phyloP scores from a whole-genome alignment of 1,140 invertebrate genomes.

The Rhizoglyphus robini region DNA sequence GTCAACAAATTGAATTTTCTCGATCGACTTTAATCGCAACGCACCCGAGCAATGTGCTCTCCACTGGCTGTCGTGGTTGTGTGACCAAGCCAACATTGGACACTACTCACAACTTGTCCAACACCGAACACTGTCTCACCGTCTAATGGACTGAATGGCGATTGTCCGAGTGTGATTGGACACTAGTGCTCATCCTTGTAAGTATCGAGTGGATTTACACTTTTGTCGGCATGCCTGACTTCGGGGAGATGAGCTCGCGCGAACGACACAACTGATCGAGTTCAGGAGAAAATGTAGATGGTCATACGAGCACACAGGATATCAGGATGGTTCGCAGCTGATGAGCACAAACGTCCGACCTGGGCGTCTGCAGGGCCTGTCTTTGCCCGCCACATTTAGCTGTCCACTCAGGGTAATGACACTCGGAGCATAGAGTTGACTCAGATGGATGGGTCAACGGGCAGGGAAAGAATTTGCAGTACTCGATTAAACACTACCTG shows the following conservation, averaged over 20 bases:
- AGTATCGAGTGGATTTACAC: too few species aligned
- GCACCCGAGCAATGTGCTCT: neutral
- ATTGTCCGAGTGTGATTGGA: neutral
- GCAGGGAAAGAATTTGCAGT: neutral
- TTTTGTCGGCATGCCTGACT: neutral
- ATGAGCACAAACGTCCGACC: neutral
- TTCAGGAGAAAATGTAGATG: too few species aligned
- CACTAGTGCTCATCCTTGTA: too few species aligned
- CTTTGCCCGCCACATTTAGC: neutral
- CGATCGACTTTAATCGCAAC: neutral
- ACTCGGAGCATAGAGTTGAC: neutral
- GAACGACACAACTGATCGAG: too few species aligned
- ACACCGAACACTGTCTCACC: neutral
- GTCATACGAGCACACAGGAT: too few species aligned
- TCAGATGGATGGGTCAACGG: too few species aligned
- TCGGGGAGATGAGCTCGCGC: neutral
- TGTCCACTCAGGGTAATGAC: neutral
- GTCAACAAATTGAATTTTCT: neutral
- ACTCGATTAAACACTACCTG: neutral
- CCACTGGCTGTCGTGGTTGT: too few species aligned
- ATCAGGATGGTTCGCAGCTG: neutral
- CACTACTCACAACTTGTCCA: too few species aligned
- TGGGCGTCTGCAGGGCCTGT: neutral
- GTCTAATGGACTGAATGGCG: neutral
- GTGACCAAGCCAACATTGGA: neutral